These are phyloP conservation scores for Chaetodon trifascialis DNA, from an alignment of 2,113 vertebrate species.

Conservation along the genomic window DNA sequence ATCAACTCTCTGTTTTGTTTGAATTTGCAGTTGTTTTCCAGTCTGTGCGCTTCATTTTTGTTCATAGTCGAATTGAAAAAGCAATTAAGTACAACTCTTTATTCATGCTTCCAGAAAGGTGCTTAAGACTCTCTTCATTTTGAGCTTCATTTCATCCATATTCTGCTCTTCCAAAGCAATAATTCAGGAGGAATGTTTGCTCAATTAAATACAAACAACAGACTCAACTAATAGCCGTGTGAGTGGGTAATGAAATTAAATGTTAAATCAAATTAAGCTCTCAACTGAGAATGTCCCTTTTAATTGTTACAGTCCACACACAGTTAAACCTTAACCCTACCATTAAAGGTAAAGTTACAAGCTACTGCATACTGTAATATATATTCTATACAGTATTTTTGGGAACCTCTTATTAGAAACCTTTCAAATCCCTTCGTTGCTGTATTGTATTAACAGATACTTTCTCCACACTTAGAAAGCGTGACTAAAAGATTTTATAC, in stretches of 20 bases:
- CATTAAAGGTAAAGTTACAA: not conserved
- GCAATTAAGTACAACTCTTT: not conserved
- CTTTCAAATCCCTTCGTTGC: not conserved
- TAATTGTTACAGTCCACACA: not conserved
- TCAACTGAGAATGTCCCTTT: not conserved
- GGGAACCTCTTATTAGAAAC: not conserved
- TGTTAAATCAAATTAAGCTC: conserved; percentile 9
- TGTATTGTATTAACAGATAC: not conserved
- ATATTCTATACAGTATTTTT: no score
- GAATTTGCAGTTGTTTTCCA: not conserved
- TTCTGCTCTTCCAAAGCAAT: not conserved
- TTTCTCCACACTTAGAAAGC: conserved; percentile 4
- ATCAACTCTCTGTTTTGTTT: not conserved
- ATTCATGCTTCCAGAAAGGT: not conserved
- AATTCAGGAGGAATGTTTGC: not conserved
- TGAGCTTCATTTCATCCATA: not conserved
- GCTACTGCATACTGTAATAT: not conserved
- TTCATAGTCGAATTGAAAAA: conserved; percentile 6
- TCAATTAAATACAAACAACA: not conserved
- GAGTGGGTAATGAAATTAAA: conserved; percentile 32
- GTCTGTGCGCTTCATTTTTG: not conserved
- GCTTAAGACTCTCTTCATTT: no score
- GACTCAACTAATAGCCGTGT: not conserved
- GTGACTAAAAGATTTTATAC: not conserved
- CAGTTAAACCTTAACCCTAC: not conserved